These are phyloP conservation scores for Sylvilagus floridanus DNA, from an alignment of 2,797 vertebrate genomes.

Conservation along the genomic window DNA sequence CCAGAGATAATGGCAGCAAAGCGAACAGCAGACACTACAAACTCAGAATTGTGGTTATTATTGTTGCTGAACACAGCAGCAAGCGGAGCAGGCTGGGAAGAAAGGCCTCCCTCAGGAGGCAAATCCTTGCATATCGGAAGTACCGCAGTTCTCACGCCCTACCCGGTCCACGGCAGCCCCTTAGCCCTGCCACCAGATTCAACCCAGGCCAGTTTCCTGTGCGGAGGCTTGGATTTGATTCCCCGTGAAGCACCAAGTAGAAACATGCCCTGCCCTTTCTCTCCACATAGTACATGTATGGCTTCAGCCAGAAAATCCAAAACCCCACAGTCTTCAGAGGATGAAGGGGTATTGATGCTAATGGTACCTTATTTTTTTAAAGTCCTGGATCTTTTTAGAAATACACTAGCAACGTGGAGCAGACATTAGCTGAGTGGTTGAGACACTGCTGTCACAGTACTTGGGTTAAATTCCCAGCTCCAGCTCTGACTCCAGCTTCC, in stretches of 20 bases:
- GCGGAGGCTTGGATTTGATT: not conserved
- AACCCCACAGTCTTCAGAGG: not conserved
- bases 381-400: not conserved
- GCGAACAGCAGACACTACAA: not conserved
- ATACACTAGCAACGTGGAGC: not conserved
- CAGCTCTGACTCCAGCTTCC: too few species aligned
- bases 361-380: not conserved
- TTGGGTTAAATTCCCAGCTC: too few species aligned
- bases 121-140: not conserved
- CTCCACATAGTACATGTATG: not conserved
- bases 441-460: too few species aligned
- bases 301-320: not conserved
- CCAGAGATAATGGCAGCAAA: not conserved
- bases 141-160: not conserved
- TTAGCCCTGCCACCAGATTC: accelerated
- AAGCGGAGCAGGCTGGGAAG: not conserved
- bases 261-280: not conserved
- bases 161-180: accelerated
- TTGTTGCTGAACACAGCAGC: not conserved
- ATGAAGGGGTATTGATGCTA: not conserved
- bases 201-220: not conserved
- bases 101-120: not conserved
- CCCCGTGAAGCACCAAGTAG: not conserved
- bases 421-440: too few species aligned
- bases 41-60: not conserved